Evolutionary conservation across 53 echinoderm and acorn worm species (phyloP), one percentile per base, ranked within the genome.

Genomic region (Actinopyga echinites): DNA sequence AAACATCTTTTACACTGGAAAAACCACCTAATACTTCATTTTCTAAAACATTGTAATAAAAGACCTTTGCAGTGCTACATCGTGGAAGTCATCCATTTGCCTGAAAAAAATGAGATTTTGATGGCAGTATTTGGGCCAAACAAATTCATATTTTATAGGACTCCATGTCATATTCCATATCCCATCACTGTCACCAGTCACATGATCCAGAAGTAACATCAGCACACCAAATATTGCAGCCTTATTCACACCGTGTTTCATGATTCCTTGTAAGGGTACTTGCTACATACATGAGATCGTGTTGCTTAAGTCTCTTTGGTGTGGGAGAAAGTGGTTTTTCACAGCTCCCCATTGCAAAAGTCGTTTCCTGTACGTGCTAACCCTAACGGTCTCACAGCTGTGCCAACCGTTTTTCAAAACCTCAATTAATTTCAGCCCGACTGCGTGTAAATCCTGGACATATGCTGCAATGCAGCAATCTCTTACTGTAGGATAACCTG

Each of bases 391-490:
- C 55, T 56, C 77, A 77, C 77, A 77, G 77, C 77, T 77, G 77
- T 77, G 77, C 71, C 71, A 44, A 71, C 19, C 71, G 8, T 22
- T 71, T 40, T 71, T 69, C 22, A 77, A 73, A 75, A 54, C 77
- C 77, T 77, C 77, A 77, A 77, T 77, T 77, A 77, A 77, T 77
- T 77, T 77, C 54, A 71, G 38, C 8, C n/a, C 71, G 44, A 71
- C 71, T 71, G 44, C 71, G 2, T 30, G 63, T 28, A 28, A 63
- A 25, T 24, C 71, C 71, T 65, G 65, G 65, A n/a, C 30, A 65
- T 29, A 4, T 19, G 65, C 36, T 65, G 65, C 30, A 65, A 29
- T 65, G 65, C 65, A 35, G 15, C 11, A 36, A 65, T 65, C 65
- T 35, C 21, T 15, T n/a, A n/a, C n/a, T n/a, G n/a, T 15, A 49